Base-by-base conservation (phyloP, 2,888 invertebrate genomes). In the Trachelus stipa region DNA sequence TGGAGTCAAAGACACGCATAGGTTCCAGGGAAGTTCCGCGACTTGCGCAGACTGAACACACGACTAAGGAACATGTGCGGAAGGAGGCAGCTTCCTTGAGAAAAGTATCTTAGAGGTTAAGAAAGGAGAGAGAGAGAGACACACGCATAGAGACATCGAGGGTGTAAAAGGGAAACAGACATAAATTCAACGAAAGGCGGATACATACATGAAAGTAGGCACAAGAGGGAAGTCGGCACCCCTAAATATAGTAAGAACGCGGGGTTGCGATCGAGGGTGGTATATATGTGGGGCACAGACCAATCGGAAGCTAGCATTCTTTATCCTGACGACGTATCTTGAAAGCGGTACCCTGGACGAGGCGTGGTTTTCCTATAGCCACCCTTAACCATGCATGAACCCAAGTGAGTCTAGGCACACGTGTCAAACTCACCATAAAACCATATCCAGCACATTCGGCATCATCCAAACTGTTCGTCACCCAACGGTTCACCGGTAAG, bases 271-370 rank as follows among this genome's bases (percentile, higher is more conserved):
- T 80, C 84, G 83, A 79, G 84, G 83, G 82, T 78, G 81, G 79
- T 81, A 56, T 56, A 56, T 23, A 56, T 56, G 40, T 56, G 40
- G 40, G 40, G 23, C 23, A 56, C 40, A 88, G 87, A 90, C 91
- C 91, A 91, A 91, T 91, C 91, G 91, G 90, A 90, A 91, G 90
- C 90, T 85, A 86, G 90, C 88, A 88, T 90, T 90, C 90, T 89
- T 90, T 89, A 89, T 89, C 85, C 87, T 56, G 83, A 81, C 83
- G 82, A 82, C 85, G 86, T 88, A 88, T 87, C 87, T 87, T 87
- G 85, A 84, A 89, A 88, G 88, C 88, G 87, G 23, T 87, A 87
- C 85, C 85, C 87, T 85, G 88, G 85, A 87, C 87, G 89, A 88
- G 89, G 89, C 78, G 78, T 78, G 78, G 78, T 78, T 78, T 78